These are phyloP conservation scores for Ara ararauna DNA, from an alignment of 2,797 vertebrate genomes.

Conservation along the genomic window DNA sequence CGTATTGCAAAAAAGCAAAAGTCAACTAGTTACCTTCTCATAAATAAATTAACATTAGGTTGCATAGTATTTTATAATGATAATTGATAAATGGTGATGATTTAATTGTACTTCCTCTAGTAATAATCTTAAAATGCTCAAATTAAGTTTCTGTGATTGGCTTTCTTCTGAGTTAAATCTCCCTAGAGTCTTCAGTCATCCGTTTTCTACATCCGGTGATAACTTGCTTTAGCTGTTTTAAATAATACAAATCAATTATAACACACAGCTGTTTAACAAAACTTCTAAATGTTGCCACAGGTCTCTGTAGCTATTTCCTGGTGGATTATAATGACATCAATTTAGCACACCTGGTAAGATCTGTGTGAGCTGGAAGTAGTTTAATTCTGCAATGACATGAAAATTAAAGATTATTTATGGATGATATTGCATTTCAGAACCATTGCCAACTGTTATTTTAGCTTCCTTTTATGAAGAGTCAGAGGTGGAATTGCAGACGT, in stretches of 20 bases:
- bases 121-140: slow-evolving; percentile 76
- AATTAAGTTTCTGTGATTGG: slow-evolving; percentile 76
- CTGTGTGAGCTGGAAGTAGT: slow-evolving; percentile 73
- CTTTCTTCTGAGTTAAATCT: slow-evolving; percentile 75
- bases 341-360: slow-evolving; percentile 82
- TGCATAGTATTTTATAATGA: slow-evolving; percentile 76
- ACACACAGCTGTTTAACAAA: slow-evolving; percentile 82
- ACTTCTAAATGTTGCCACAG: slow-evolving; percentile 72
- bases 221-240: slow-evolving; percentile 80
- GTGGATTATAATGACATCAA: slow-evolving; percentile 82
- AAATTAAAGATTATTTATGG: slow-evolving; percentile 78
- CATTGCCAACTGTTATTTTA: slow-evolving; percentile 49
- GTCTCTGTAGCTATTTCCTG: slow-evolving; percentile 83
- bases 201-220: slow-evolving; percentile 71
- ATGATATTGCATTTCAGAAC: slow-evolving; percentile 64
- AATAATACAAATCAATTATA: slow-evolving; percentile 84
- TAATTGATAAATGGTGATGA: slow-evolving; percentile 79
- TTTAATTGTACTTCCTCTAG: slow-evolving; percentile 81
- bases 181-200: slow-evolving; percentile 75
- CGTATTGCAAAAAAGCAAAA: slow-evolving; percentile 51
- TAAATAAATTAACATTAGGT: slow-evolving; percentile 73
- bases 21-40: slow-evolving; percentile 67
- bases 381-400: slow-evolving; percentile 78
- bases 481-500: neutral
- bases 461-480: slow-evolving; percentile 27